Evolutionary conservation across 1,140 invertebrate genomes (phyloP).

Genomic region (Anastrepha ludens): DNA sequence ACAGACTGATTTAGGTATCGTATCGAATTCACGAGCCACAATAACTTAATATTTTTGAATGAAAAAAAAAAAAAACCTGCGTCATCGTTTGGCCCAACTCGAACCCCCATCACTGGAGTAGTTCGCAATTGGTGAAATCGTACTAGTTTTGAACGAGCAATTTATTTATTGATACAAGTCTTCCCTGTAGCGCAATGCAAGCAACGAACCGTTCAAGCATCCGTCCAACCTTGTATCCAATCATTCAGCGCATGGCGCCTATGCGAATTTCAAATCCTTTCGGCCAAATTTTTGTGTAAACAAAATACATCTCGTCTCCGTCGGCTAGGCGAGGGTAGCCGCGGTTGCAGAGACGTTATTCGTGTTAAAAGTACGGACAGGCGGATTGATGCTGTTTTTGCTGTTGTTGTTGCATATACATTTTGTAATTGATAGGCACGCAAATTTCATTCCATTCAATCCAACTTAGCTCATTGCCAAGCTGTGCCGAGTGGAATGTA

Average conservation of each 20-base stretch:
- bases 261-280: conserved; percentile 37
- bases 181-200: background rate
- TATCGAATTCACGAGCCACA: too few species aligned
- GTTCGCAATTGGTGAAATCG: too few species aligned
- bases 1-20: too few species aligned
- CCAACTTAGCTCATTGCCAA: background rate
- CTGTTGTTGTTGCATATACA: background rate
- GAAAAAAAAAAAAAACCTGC: too few species aligned
- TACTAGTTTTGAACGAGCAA: too few species aligned
- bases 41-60: too few species aligned
- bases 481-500: background rate
- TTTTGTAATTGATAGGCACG: conserved; percentile 41
- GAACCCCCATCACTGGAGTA: too few species aligned
- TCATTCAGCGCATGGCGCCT: background rate
- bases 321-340: too few species aligned
- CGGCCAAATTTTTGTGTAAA: conserved; percentile 22
- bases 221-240: background rate
- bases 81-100: too few species aligned
- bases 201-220: background rate
- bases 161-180: too few species aligned
- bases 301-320: background rate
- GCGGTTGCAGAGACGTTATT: too few species aligned
- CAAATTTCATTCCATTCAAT: conserved; percentile 45
- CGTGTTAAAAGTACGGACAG: too few species aligned
- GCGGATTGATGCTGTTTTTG: background rate